Conservation (phyloP, 2,113 vertebrate species). For the Neotoma lepida region DNA sequence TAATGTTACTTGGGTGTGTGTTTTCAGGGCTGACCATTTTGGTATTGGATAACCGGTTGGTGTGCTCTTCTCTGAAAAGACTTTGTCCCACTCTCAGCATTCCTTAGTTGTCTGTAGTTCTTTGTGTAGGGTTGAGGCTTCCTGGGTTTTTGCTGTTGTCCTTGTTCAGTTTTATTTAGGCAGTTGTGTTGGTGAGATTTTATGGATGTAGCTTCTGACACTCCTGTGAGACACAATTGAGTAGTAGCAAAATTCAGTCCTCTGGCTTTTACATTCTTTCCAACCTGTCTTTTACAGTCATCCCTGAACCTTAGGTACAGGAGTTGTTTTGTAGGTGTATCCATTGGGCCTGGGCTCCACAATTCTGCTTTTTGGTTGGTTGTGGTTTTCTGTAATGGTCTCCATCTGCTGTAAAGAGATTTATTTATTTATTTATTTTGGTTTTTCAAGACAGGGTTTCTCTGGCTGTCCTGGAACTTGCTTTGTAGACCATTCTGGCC, state of each 20-base stretch:
- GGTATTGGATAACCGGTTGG: neutral
- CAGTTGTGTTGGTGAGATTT: neutral
- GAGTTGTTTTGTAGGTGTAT: neutral
- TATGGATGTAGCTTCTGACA: neutral
- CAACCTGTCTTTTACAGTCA: neutral
- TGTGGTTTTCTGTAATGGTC: neutral
- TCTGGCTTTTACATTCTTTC: neutral
- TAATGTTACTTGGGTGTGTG: neutral
- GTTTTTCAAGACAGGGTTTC: no score
- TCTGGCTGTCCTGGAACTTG: no score
- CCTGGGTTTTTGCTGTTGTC: neutral
- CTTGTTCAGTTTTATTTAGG: neutral
- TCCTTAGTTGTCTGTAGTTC: neutral
- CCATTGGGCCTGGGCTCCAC: neutral
- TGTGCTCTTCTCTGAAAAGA: neutral
- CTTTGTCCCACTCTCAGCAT: neutral
- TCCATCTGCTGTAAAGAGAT: neutral
- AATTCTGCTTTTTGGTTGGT: neutral
- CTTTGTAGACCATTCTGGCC: no score
- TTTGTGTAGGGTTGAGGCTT: neutral
- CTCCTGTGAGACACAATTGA: neutral
- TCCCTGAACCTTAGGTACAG: neutral
- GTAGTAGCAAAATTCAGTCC: neutral
- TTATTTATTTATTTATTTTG: no score
- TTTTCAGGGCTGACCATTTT: neutral